Conservation (phyloP, 2,888 invertebrate genomes). For the Phasia obesa region DNA sequence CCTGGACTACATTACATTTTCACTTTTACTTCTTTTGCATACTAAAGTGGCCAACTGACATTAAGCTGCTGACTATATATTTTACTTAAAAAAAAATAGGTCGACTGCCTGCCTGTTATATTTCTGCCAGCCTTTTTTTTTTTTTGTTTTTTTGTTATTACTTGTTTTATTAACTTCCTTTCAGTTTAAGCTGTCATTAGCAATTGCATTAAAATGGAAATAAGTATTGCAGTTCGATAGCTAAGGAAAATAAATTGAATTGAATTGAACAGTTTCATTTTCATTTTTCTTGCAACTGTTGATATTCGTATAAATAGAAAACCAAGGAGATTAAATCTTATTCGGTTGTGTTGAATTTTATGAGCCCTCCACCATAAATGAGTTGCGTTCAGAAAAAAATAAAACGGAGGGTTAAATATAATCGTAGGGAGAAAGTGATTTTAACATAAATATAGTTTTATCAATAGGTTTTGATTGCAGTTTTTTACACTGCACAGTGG, state of each 20-base stretch:
- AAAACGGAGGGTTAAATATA: too few species aligned
- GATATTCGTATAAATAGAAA: neutral
- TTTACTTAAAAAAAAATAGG: neutral
- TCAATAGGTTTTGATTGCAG: too few species aligned
- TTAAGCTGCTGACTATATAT: too few species aligned
- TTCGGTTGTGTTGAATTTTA: neutral
- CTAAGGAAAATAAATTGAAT: conserved; percentile 18
- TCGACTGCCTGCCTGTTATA: neutral
- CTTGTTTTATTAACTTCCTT: conserved; percentile 20
- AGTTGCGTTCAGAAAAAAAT: too few species aligned
- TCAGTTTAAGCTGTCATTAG: conserved; percentile 25
- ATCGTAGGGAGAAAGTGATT: too few species aligned
- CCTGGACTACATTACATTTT: too few species aligned
- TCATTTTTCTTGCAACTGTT: neutral
- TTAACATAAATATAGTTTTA: too few species aligned
- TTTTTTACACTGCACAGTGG: too few species aligned
- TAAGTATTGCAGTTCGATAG: conserved; percentile 44
- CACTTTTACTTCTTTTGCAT: neutral
- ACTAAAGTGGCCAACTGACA: neutral
- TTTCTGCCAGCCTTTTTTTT: neutral
- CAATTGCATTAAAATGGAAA: conserved; percentile 24
- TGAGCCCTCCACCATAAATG: neutral
- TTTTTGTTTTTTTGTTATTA: neutral
- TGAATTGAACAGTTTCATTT: conserved; percentile 22
- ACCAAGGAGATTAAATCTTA: neutral